Conservation (phyloP, 2,888 invertebrate genomes). For the Metallyticus violacea region DNA sequence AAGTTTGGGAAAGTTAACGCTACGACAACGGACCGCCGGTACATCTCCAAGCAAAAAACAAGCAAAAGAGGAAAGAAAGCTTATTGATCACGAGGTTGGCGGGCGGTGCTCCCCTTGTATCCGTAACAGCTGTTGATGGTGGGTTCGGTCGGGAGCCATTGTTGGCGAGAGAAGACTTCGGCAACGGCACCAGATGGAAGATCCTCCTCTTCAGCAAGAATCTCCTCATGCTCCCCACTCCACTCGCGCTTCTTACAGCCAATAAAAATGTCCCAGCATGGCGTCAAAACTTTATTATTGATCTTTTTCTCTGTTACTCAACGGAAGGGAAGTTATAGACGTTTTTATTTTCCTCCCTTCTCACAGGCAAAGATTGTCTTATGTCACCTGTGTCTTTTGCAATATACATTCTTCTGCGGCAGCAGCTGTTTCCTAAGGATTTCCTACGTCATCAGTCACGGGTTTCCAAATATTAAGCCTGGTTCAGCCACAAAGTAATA, state of each 20-base stretch:
- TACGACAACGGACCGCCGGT: too few species aligned
- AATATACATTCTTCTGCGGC: neutral
- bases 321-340: neutral
- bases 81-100: constrained; percentile 12
- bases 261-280: constrained; percentile 17
- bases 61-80: neutral
- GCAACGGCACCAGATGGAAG: neutral
- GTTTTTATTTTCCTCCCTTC: neutral
- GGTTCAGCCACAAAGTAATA: neutral
- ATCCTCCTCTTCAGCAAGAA: neutral
- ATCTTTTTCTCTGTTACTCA: neutral
- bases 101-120: constrained; percentile 6
- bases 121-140: constrained; percentile 17
- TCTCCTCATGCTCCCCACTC: neutral
- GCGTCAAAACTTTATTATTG: constrained; percentile 18
- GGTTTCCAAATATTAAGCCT: neutral
- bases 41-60: neutral
- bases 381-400: neutral
- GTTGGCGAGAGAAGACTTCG: neutral
- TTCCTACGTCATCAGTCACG: neutral
- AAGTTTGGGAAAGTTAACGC: neutral
- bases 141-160: neutral
- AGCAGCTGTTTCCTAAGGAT: neutral
- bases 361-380: neutral
- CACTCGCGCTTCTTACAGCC: constrained; percentile 11